These are phyloP conservation scores for Eulithis prunata DNA, from an alignment of 2,888 invertebrate species.

Conservation along the genomic window DNA sequence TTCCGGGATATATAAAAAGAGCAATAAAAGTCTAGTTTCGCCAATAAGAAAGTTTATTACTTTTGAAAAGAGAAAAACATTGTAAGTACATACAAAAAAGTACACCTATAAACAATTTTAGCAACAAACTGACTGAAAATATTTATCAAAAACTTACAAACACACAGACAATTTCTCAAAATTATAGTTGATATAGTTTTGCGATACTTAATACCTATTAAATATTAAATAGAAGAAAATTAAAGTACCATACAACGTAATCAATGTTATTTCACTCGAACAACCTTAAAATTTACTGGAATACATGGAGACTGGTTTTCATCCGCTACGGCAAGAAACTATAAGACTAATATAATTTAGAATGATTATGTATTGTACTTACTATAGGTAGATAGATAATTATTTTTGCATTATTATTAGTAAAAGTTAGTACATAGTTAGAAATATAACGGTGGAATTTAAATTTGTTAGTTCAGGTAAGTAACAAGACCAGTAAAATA, in stretches of 20 bases:
- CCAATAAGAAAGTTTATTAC: conserved; percentile 74
- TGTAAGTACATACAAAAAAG: conserved; percentile 75
- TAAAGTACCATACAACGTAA: conserved; percentile 43
- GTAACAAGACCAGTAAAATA: too few species aligned
- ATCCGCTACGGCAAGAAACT: conserved; percentile 15
- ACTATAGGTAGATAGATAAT: too few species aligned
- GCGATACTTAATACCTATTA: not conserved
- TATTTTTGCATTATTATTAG: too few species aligned
- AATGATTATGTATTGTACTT: too few species aligned
- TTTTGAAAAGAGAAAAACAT: conserved; percentile 65
- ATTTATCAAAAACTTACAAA: conserved; percentile 47
- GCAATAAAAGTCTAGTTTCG: conserved; percentile 38
- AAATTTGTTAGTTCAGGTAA: too few species aligned
- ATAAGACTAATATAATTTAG: not conserved
- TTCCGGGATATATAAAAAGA: too few species aligned
- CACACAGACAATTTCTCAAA: conserved; percentile 31
- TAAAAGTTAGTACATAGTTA: too few species aligned
- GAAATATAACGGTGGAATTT: too few species aligned
- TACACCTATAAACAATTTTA: conserved; percentile 56
- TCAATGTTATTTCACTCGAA: conserved; percentile 41
- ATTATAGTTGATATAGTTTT: conserved; percentile 20
- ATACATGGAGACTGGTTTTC: conserved; percentile 56
- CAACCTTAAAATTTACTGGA: conserved; percentile 54
- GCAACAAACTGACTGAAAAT: conserved; percentile 53
- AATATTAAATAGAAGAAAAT: conserved; percentile 33